Evolutionary conservation across 2,888 invertebrate species (phyloP), one percentile per base, ranked within the genome.

Genomic region (Conops quadrifasciatus): DNA sequence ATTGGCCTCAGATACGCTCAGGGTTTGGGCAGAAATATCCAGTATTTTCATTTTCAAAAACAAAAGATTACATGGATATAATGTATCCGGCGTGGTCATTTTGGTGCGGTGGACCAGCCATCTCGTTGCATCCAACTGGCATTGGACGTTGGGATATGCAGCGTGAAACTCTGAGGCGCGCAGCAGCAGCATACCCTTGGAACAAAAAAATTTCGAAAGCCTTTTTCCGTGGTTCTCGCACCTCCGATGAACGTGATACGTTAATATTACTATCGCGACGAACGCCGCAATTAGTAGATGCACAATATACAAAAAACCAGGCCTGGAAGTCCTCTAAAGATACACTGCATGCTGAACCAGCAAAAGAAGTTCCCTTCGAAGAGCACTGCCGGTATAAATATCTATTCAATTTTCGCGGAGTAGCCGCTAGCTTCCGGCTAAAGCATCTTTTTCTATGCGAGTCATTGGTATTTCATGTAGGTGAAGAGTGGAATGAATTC

Each of bases 41-140:
- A 16, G 90, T 98, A n/a, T 93, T 98, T 83, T 98, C 97, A 2
- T 98, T 98, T 84, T 97, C 97, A 84, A 98, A 97, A 76, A 88
- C 93, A 0, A 81, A 84, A 56, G 91, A 94, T 47, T 94, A 95
- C 85, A 89, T 89, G 84, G 98, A 98, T 82, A 95, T 98, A 73
- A 94, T 94, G 91, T 95, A 94, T 84, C 98, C 98, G 1, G 94
- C 97, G 0, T 98, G 98, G 98, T 92, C 96, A 53, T 98, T 98
- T 86, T 97, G 97, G 97, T 96, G 96, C 87, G 98, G 98, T 30
- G 98, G 98, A 0, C 98, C 98, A 16, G 97, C 98, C 0, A 97
- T 98, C 77, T 91, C 93, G 49, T 87, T 97, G 13, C 97, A 97
- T 87, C 98, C 98, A 0, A 92, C 91, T 68, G 98, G 98, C 24